phyloP scores from a whole-genome alignment of 2,797 vertebrate genomes.

The Danio choprae region DNA sequence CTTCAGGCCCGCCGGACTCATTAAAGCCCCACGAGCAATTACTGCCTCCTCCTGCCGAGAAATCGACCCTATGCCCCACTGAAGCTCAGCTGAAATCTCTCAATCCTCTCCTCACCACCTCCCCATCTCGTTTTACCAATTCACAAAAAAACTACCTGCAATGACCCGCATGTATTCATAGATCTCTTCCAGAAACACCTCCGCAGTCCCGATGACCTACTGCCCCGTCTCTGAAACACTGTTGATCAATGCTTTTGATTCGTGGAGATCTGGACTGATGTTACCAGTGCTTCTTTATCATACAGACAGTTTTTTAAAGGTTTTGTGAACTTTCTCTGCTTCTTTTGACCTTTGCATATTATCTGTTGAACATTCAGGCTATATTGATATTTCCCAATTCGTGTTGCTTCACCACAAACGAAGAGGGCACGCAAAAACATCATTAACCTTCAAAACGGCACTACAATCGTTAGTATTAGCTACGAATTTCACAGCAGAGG shows the following conservation, averaged over 20 bases:
- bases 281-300: not conserved
- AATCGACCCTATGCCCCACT: constrained; percentile 44
- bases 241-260: not conserved
- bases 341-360: constrained; percentile 18
- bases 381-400: not conserved
- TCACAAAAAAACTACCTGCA: constrained; percentile 5
- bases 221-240: constrained; percentile 14
- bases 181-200: constrained; percentile 13
- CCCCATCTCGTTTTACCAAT: constrained; percentile 35
- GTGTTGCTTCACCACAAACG: constrained; percentile 9
- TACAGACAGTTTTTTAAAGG: not conserved
- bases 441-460: constrained; percentile 34
- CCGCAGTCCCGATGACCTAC: not conserved
- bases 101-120: constrained; percentile 27
- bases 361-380: not conserved
- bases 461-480: constrained; percentile 10
- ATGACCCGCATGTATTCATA: constrained; percentile 18
- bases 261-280: not conserved
- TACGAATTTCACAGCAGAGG: not conserved
- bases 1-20: constrained; percentile 53
- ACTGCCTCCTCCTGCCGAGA: constrained; percentile 53
- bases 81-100: constrained; percentile 39
- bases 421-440: constrained; percentile 16
- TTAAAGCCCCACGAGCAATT: constrained; percentile 58
- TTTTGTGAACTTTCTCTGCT: not conserved